phyloP scores from a whole-genome alignment of 2,888 invertebrate genomes.

The Apamea monoglypha region DNA sequence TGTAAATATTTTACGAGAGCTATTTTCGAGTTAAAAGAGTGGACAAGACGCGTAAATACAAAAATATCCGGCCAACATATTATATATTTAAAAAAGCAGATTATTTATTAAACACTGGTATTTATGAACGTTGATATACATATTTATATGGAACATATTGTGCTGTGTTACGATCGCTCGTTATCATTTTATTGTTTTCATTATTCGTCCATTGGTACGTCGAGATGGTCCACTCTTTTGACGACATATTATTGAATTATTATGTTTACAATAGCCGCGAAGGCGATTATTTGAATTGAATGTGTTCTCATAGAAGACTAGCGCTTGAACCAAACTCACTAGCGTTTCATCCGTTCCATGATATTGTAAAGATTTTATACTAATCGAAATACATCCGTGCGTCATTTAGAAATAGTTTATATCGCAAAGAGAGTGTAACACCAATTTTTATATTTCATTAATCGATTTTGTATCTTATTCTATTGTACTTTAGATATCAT shows the following conservation, averaged over 20 bases:
- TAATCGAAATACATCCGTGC: slow-evolving; percentile 79
- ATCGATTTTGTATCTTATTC: slow-evolving; percentile 70
- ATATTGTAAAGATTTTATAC: slow-evolving; percentile 80
- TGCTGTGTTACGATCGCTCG: slow-evolving; percentile 67
- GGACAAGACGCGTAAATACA: slow-evolving; percentile 76
- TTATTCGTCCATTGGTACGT: slow-evolving; percentile 77
- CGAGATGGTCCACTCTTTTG: slow-evolving; percentile 80
- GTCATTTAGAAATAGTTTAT: slow-evolving; percentile 74
- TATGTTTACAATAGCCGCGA: slow-evolving; percentile 59
- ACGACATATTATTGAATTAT: slow-evolving; percentile 64
- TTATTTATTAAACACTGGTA: slow-evolving; percentile 67
- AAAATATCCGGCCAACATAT: slow-evolving; percentile 84
- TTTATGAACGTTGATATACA: slow-evolving; percentile 74
- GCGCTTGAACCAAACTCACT: slow-evolving; percentile 78
- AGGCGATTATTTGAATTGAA: slow-evolving; percentile 68
- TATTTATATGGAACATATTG: slow-evolving; percentile 70
- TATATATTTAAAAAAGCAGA: slow-evolving; percentile 57
- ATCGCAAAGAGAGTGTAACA: slow-evolving; percentile 76
- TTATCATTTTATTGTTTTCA: slow-evolving; percentile 75
- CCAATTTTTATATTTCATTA: slow-evolving; percentile 75
- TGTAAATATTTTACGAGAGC: slow-evolving; percentile 84
- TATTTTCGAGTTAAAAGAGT: slow-evolving; percentile 81
- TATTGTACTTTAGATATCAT: slow-evolving; percentile 67
- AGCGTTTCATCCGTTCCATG: slow-evolving; percentile 86
- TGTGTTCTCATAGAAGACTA: slow-evolving; percentile 77